Evolutionary conservation across 2,113 vertebrate species (phyloP).

Genomic region (Chlamydotis undulata): DNA sequence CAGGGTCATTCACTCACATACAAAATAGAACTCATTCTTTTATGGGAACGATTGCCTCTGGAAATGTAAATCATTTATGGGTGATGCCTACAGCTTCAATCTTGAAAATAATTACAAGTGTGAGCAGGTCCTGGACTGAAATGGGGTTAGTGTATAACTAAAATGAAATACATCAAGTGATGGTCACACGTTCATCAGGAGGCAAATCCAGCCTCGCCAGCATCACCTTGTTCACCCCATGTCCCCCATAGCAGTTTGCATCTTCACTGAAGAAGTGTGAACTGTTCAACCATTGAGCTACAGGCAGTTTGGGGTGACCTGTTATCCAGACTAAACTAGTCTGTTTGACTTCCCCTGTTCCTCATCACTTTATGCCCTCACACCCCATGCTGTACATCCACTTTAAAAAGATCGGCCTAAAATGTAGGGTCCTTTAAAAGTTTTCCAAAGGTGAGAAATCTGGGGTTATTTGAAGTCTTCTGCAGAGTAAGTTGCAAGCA

Average conservation of each 20-base stretch:
- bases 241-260: not conserved
- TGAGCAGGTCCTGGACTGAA: not conserved
- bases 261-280: not conserved
- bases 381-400: not conserved
- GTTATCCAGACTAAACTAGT: not conserved
- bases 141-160: not conserved
- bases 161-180: not conserved
- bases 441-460: not conserved
- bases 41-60: conserved; percentile 24
- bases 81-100: conserved; percentile 10
- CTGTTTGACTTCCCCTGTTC: not conserved
- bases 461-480: not conserved
- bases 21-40: conserved; percentile 33
- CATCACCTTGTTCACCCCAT: not conserved
- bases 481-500: not conserved
- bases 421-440: not conserved
- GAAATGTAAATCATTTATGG: conserved; percentile 21
- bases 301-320: too few species aligned
- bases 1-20: not conserved
- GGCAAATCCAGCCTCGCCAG: not conserved
- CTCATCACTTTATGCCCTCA: not conserved
- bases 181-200: not conserved
- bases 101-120: not conserved
- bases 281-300: not conserved
- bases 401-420: not conserved